Base-by-base conservation (phyloP, 2,113 vertebrate species). In the Corapipo altera region DNA sequence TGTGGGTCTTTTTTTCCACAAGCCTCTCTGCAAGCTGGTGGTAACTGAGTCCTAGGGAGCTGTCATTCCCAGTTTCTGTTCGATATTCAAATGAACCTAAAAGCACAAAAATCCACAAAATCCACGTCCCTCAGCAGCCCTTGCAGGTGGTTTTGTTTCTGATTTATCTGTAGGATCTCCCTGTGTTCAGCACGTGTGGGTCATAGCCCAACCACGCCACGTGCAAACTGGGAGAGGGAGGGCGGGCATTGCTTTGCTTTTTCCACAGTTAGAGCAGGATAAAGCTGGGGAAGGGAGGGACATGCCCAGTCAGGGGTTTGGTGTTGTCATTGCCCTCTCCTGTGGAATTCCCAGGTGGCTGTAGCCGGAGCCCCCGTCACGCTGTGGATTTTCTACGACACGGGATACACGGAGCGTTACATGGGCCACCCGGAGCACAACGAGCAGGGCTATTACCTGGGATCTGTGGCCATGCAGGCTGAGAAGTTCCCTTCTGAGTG, bases 401-500 rank as follows among this genome's bases (percentile, higher is more conserved):
- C 98, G 17, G 98, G 98, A 2, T 98, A 98, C 94, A 98, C 98
- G 0, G 98, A 98, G 84, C 98, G 98, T 32, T 98, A 98, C 65
- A 98, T 98, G 98, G 98, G 98, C 26, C 97, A 98, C 92, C 98
- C 98, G 0, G 98, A 98, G 86, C 97, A 98, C 91, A 98, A 98
- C 21, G 98, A 98, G 65, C 98, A 98, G 91, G 98, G 98, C 7
- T 98, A 98, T 81, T 98, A 98, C 94, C 93, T 98, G 69, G 98
- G 98, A 6, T 98, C 98, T 0, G 98, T 98, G 96, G 98, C 98
- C 89, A 98, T 98, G 98, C 98, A 98, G 75, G 98, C 98, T n/a
- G 98, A 98, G 77, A 98, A 98, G 82, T 98, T 98, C 76, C 98
- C 98, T 88, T 98, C 98, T 27, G 98, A 98, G 98, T 98, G 97